These are phyloP conservation scores for Euzophera pinguis DNA, from an alignment of 2,888 invertebrate species.

Conservation along the genomic window DNA sequence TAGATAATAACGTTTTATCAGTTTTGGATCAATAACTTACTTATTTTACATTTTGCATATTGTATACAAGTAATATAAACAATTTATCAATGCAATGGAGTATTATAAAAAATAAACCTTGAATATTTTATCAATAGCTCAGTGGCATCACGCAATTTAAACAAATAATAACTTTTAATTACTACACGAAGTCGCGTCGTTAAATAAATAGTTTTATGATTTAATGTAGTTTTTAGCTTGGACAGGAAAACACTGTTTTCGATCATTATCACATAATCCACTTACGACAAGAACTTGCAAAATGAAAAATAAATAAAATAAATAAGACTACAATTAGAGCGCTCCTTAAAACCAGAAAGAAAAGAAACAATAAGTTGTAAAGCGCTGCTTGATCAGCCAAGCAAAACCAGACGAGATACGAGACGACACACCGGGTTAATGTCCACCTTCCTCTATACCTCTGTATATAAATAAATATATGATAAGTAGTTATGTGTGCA, in stretches of 20 bases:
- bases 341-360: background rate
- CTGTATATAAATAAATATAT: background rate
- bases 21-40: too few species aligned
- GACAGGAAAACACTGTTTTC: too few species aligned
- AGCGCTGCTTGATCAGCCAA: constrained; percentile 24
- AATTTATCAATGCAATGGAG: too few species aligned
- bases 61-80: too few species aligned
- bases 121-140: background rate
- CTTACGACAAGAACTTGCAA: background rate
- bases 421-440: background rate
- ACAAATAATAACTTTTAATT: background rate
- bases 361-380: constrained; percentile 17
- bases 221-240: too few species aligned
- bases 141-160: background rate
- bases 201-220: too few species aligned
- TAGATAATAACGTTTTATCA: too few species aligned
- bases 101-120: background rate
- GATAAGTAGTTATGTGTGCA: too few species aligned
- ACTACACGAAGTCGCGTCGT: too few species aligned
- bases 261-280: too few species aligned
- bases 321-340: background rate
- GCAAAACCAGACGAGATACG: constrained; percentile 13
- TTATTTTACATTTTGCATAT: too few species aligned
- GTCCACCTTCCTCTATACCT: background rate
- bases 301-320: background rate